A percentile compares a stretch with the other conserved stretches of the same genome.
Evolutionary conservation across 2,797 vertebrate species (phyloP).

Genomic region (Simalia tracyae): DNA sequence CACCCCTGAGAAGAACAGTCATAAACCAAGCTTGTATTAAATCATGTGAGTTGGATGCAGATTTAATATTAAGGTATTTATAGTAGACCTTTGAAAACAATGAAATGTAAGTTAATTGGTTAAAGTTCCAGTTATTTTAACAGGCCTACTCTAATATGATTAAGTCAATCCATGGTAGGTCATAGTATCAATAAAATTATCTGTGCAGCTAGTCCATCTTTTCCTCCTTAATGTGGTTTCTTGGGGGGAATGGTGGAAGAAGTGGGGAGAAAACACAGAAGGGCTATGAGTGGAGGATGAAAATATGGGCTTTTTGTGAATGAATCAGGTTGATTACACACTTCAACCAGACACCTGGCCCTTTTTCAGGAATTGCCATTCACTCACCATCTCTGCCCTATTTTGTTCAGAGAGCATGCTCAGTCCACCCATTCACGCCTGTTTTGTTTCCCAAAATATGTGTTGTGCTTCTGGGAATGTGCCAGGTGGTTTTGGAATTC

Average conservation of each 20-base stretch:
- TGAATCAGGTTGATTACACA: not conserved
- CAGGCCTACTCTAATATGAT: not conserved
- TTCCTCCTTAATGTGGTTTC: not conserved
- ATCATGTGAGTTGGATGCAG: not conserved
- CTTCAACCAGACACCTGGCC: not conserved
- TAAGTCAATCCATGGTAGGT: not conserved
- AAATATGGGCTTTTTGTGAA: not conserved
- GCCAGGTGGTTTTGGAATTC: not conserved
- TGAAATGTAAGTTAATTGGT: not conserved
- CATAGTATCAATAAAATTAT: not conserved
- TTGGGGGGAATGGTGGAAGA: not conserved
- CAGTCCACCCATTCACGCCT: not conserved
- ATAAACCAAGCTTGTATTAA: constrained; percentile 30
- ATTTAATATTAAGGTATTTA: not conserved
- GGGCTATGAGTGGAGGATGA: not conserved
- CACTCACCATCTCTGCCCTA: not conserved
- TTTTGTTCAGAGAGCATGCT: not conserved
- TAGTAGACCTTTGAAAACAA: not conserved
- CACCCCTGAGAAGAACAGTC: fast-evolving
- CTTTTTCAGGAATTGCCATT: not conserved
- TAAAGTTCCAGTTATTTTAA: constrained; percentile 16
- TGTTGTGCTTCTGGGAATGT: not conserved
- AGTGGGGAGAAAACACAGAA: not conserved
- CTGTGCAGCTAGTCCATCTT: not conserved
- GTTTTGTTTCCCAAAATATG: not conserved